Percentiles rank a stretch among this genome's conserved stretches.
Evolutionary conservation across 2,888 invertebrate genomes (phyloP).

Genomic region (Pollenia labialis): DNA sequence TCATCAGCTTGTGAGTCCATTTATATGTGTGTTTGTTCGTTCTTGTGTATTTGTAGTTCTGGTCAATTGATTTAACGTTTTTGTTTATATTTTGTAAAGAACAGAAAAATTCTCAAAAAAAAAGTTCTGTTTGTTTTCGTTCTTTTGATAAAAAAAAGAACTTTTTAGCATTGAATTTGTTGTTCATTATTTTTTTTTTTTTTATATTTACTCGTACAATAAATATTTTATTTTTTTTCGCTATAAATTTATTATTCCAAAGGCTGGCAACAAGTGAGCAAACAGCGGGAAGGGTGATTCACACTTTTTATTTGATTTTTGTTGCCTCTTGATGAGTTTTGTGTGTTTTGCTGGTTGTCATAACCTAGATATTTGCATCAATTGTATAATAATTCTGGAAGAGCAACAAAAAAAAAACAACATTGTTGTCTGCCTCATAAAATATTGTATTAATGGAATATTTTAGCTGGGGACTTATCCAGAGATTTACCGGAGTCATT

Average conservation of each 20-base stretch:
- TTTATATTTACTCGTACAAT: slow-evolving; percentile 14
- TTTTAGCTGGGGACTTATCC: slow-evolving; percentile 10
- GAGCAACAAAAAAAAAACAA: slow-evolving; percentile 9
- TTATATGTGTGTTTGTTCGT: neutral
- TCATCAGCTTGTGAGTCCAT: neutral
- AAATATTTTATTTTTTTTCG: slow-evolving; percentile 19
- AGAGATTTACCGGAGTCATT: slow-evolving; percentile 13
- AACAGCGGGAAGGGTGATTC: slow-evolving; percentile 42
- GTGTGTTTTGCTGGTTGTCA: slow-evolving; percentile 34
- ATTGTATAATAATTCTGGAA: slow-evolving; percentile 42
- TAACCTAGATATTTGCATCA: slow-evolving; percentile 63
- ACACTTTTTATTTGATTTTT: slow-evolving; percentile 22
- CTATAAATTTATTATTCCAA: slow-evolving; percentile 45
- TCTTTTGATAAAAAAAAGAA: neutral
- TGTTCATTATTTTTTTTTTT: slow-evolving; percentile 13
- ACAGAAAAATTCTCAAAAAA: slow-evolving; percentile 18
- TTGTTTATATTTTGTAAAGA: slow-evolving; percentile 40
- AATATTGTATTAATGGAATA: slow-evolving; percentile 59
- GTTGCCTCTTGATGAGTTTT: slow-evolving; percentile 4
- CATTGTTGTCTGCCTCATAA: slow-evolving; percentile 35
- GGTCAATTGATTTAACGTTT: slow-evolving; percentile 46
- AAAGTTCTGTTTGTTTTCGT: neutral
- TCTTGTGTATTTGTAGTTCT: slow-evolving; percentile 17
- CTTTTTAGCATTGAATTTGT: slow-evolving; percentile 34
- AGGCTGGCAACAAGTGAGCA: slow-evolving; percentile 18